Evolutionary conservation across 2,888 invertebrate species (phyloP), one percentile per base, ranked within the genome.

Genomic region (Lottia gigantea): DNA sequence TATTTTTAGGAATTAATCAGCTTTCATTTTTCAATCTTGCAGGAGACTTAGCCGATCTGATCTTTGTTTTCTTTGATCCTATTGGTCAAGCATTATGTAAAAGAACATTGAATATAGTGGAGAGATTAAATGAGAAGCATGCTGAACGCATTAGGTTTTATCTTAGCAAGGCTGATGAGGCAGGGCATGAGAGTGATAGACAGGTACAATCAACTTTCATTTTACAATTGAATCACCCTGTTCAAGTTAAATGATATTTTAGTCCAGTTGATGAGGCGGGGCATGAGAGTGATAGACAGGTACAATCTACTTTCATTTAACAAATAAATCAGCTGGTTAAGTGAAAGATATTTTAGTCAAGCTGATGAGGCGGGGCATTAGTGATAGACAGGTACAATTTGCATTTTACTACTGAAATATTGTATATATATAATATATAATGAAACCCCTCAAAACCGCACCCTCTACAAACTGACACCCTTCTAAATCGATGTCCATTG

Each of bases 241-340:
- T n/a, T n/a, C n/a, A n/a, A n/a, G n/a, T n/a, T n/a, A n/a, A n/a
- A n/a, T n/a, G n/a, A n/a, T 91, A 89, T 79, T 87, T 91, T 66
- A 91, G 91, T 66, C 91, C 91, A 83, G 91, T 91, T 68, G 91
- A 91, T 83, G 91, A 91, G 80, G 91, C 91, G 1, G 91, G 91
- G 7, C 88, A 89, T 68, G 91, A 91, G 79, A 89, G 90, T 72
- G 91, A 91, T 82, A 83, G 91, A 80, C 91, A 91, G 87, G 91
- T 90, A 67, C 3, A 6, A 31, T 31, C 31, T 40, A 40, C 40
- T 40, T 40, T 40, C 40, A 40, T 40, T 40, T 4, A 4, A 31
- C 31, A 31, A 31, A 4, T 31, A 31, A 31, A 31, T 4, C 31
- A 31, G 31, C 31, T 31, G 31, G n/a, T n/a, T n/a, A n/a, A n/a